Evolutionary conservation across 1,140 invertebrate genomes (phyloP), one percentile per base, ranked within the genome.

Genomic region (Pseudoatta argentina): DNA sequence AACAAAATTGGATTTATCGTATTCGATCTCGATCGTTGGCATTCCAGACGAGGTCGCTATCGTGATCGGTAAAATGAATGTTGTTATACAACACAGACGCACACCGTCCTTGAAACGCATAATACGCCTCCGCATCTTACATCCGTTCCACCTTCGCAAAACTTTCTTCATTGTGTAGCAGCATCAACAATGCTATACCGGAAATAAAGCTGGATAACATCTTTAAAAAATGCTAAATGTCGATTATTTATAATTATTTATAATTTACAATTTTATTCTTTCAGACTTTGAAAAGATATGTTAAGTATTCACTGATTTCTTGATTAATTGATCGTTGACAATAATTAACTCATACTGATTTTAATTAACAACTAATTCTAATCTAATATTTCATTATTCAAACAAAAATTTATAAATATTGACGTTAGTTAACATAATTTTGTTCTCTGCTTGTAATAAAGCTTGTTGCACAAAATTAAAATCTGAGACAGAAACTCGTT

Each of bases 31-130:
- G 64, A 59, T 44, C 16, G 53, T 21, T 79, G 30, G n/a, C 85
- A 89, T 87, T 89, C 87, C 87, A 12, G 27, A n/a, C 88, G 85
- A 86, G 87, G 88, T 87, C 85, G 88, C 89, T 89, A 82, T 89
- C 87, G 72, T 71, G 88, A 89, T 89, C 85, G 78, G 10, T 55
- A 88, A 89, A 89, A 89, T 85, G 66, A 73, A 34, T 59, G 78
- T 89, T 89, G 88, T 89, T 89, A 89, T 89, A 89, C 77, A 89
- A 89, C 73, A 71, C 30, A 34, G 6, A 34, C 5, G 30, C 5
- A 34, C 66, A 53, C 12, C 85, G 88, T 61, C 88, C 88, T 89
- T 89, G 88, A 83, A 89, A 89, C 88, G 88, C 87, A 89, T 89
- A 89, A 89, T 89, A 85, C 83, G 78, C 57, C 75, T 77, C 83